Conservation (phyloP, 2,797 vertebrate genomes). For the Meda fulgida region DNA sequence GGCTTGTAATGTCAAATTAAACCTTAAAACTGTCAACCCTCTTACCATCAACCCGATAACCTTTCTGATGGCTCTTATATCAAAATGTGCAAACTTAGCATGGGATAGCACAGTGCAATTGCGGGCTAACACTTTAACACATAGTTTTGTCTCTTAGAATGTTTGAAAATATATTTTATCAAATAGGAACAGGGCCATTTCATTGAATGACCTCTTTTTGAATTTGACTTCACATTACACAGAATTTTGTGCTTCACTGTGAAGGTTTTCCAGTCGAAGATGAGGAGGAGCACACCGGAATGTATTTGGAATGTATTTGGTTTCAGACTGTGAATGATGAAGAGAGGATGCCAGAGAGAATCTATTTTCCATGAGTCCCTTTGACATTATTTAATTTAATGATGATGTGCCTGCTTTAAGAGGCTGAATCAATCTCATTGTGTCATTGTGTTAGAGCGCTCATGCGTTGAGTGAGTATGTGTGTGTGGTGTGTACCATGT, state of each 20-base stretch:
- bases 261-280: slow-evolving; percentile 16
- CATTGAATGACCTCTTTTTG: background rate
- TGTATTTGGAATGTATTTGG: slow-evolving; percentile 49
- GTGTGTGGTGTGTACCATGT: slow-evolving; percentile 36
- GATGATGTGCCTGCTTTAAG: slow-evolving; percentile 60
- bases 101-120: background rate
- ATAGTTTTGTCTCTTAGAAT: background rate
- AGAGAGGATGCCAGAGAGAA: slow-evolving; percentile 68
- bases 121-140: background rate
- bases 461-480: slow-evolving; percentile 43
- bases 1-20: background rate
- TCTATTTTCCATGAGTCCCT: slow-evolving; percentile 69
- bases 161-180: background rate
- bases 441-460: slow-evolving; percentile 61
- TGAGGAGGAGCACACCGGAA: slow-evolving; percentile 23
- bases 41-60: background rate
- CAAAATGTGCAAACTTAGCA: background rate
- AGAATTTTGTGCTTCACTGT: slow-evolving; percentile 8
- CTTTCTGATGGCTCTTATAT: background rate
- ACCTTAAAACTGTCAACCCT: background rate
- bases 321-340: slow-evolving; percentile 48
- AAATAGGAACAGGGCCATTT: background rate
- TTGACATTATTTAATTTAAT: slow-evolving; percentile 65
- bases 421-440: slow-evolving; percentile 65
- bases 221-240: background rate